Base-by-base conservation (phyloP, 2,888 invertebrate species). In the Hemicrepidius hirtus region DNA sequence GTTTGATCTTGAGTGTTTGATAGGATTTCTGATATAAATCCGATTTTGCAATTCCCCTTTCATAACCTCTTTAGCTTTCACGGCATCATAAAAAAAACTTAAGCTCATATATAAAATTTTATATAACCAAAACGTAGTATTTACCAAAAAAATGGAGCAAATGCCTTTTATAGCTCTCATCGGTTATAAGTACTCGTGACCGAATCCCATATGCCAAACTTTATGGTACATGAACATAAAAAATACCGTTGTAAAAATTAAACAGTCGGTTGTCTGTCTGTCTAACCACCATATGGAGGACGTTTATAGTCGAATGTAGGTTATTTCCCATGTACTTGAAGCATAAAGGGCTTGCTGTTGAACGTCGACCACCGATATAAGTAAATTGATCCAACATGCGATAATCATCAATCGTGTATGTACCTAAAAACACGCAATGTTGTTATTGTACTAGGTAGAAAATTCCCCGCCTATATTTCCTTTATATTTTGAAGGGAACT, bases 171-270 rank as follows among this genome's bases (percentile, higher is more conserved):
- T 28, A 57, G 24, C n/a, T n/a, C 28, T 7, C 21, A 44, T 53
- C 53, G 53, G n/a, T 53, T 53, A 32, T 24, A 53, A n/a, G 24
- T 37, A 37, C 63, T 67, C 71, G 62, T 67, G 71, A 67, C 66
- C 67, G 66, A 41, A 80, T 79, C 80, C 80, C 82, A 81, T 81
- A 80, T 81, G 82, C 78, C 80, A 78, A 78, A 76, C 71, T 80
- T 82, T 81, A 78, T 80, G 77, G 79, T 76, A 74, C 75, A 77
- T 78, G 78, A 80, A 78, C 80, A 78, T 81, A 80, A 81, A 80
- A 81, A 81, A 78, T 80, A 78, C 82, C 80, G 79, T 79, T 81
- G 77, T 78, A 76, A 79, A 78, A 79, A 82, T 81, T 77, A 81
- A 80, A 80, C 79, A 81, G 80, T 78, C 76, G 79, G 78, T 75